Percentiles rank a stretch among this genome's conserved stretches.
Evolutionary conservation across 2,113 vertebrate species (phyloP).

Genomic region (Pteropus alecto): DNA sequence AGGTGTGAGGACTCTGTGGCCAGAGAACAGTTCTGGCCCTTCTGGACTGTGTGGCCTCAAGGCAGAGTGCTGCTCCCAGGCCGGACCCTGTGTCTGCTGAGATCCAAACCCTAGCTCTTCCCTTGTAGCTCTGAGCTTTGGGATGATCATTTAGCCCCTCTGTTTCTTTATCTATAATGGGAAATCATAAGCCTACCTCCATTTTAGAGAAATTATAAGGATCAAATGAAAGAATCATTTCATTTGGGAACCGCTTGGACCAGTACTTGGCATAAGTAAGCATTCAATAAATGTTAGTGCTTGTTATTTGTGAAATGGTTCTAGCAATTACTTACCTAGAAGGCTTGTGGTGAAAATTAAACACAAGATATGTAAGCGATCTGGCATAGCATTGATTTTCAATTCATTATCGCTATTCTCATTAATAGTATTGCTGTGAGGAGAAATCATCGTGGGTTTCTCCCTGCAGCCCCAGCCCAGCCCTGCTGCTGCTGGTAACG

Average conservation of each 20-base stretch:
- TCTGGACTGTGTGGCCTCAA: neutral
- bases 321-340: neutral
- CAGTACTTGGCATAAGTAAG: neutral
- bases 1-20: neutral
- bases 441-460: neutral
- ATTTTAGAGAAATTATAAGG: neutral
- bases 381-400: neutral
- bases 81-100: neutral
- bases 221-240: neutral
- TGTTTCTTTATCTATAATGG: neutral
- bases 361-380: neutral
- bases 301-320: neutral
- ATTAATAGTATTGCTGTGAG: neutral
- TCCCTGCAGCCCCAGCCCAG: neutral
- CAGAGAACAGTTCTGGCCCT: neutral
- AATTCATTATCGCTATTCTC: neutral
- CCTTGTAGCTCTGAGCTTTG: neutral
- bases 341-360: neutral
- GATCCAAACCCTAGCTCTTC: neutral
- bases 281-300: neutral
- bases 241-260: neutral
- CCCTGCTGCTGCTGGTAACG: neutral
- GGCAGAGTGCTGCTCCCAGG: neutral
- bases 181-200: neutral
- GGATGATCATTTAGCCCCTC: neutral